Evolutionary conservation across 2,797 vertebrate genomes (phyloP).

Genomic region (Sebastes iracundus): DNA sequence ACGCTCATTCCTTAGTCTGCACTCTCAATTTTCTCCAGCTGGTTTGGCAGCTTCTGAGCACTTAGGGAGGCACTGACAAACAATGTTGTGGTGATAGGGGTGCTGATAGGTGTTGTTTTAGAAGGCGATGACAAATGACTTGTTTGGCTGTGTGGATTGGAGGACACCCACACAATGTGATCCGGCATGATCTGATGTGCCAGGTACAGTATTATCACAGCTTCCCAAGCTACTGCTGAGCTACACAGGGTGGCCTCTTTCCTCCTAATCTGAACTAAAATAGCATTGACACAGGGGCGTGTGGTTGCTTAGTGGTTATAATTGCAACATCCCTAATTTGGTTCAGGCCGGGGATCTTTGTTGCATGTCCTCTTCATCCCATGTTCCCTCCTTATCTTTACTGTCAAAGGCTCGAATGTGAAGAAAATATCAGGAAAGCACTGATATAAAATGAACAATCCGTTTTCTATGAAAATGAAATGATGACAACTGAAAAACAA

Average conservation of each 20-base stretch:
- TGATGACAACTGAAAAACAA: not conserved
- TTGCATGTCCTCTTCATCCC: not conserved
- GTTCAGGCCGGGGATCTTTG: not conserved
- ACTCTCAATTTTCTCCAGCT: not conserved
- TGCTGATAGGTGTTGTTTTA: not conserved
- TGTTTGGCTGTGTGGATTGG: not conserved
- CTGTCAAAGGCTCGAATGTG: not conserved
- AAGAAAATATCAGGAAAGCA: not conserved
- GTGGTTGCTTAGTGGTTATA: not conserved
- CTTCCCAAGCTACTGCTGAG: not conserved
- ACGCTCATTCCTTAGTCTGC: not conserved
- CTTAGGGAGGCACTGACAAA: not conserved
- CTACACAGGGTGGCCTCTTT: not conserved
- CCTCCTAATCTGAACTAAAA: not conserved
- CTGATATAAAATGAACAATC: not conserved
- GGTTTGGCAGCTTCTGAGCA: not conserved
- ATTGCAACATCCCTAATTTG: not conserved
- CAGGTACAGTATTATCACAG: not conserved
- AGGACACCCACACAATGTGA: not conserved
- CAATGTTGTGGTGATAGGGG: not conserved
- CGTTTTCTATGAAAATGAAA: not conserved
- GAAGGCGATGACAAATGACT: not conserved
- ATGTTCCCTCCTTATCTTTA: not conserved
- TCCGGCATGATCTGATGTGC: not conserved
- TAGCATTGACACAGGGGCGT: not conserved